Base-by-base conservation (phyloP, 2,797 vertebrate genomes). In the Mustela erminea region DNA sequence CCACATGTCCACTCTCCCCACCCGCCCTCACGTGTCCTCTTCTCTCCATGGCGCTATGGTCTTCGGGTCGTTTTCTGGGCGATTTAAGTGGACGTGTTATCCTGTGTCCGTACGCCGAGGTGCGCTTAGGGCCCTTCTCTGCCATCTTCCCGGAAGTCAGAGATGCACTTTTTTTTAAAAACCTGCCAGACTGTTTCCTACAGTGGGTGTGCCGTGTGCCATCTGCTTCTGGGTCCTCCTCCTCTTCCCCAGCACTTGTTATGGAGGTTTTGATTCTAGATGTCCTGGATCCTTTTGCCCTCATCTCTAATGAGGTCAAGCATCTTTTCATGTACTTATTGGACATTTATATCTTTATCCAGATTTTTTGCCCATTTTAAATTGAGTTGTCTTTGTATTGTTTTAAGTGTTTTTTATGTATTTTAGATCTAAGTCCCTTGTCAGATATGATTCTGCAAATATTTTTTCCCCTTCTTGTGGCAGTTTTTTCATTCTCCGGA, bases 181-280 rank as follows among this genome's bases (percentile, higher is more conserved):
- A 43, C 15, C 9, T 35, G 78, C 52, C 77, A 25, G 35, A 17
- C 78, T 29, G 8, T 35, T 43, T 60, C 38, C 27, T 56, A 6
- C 38, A 27, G 43, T 7, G 21, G 29, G 58, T 0, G 27, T 0
- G 18, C 25, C 8, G 0, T 13, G 49, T 52, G 49, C 49, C 17
- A 2, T 0, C 13, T 0, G 1, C n/a, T 15, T 60, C 80, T 2
- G 35, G 60, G 1, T 43, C 64, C 21, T 35, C 41, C 7, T 7
- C 8, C 0, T 29, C 38, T 25, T 75, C 60, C 41, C 58, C 70
- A 38, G 49, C 29, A 35, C 80, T 10, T 46, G 58, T 35, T 12
- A 54, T 9, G 49, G 32, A 6, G 12, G 17, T 75, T 25, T 32
- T 60, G 87, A 90, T 41, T 32, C 32, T 27, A 35, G 81, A 49